Evolutionary conservation across 1,140 invertebrate genomes (phyloP).

Genomic region (Ridgeia piscesae): DNA sequence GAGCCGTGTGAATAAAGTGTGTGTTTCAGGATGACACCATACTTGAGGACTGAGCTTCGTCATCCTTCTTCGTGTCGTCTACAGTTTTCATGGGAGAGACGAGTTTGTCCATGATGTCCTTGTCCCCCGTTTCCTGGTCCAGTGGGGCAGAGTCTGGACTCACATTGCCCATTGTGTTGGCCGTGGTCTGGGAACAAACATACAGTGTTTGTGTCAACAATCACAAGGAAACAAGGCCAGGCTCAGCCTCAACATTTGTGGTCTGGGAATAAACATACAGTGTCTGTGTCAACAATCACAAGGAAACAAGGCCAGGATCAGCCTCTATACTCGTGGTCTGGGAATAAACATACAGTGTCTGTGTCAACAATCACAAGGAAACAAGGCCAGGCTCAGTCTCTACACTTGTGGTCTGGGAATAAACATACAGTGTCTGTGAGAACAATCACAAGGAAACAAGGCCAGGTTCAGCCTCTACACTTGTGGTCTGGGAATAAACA

Average conservation of each 20-base stretch:
- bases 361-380: background rate
- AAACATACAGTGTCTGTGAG: no score
- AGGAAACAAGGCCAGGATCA: no score
- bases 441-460: no score
- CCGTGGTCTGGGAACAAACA: slow-evolving; percentile 33
- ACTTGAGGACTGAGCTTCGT: background rate
- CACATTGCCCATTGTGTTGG: slow-evolving; percentile 36
- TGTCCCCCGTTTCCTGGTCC: background rate
- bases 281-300: no score
- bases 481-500: no score
- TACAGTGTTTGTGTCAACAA: no score
- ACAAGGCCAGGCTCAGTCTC: background rate
- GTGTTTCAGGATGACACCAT: no score
- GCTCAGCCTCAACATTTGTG: background rate
- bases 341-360: background rate
- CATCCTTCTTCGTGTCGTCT: background rate
- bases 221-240: no score
- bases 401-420: background rate
- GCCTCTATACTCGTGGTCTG: no score
- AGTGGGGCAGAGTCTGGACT: slow-evolving; percentile 37
- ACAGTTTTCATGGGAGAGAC: background rate
- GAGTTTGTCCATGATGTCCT: background rate
- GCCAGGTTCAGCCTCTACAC: no score
- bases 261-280: background rate
- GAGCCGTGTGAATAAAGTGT: no score